phyloP scores from a whole-genome alignment of 2,113 vertebrate species.

The Carassius auratus region DNA sequence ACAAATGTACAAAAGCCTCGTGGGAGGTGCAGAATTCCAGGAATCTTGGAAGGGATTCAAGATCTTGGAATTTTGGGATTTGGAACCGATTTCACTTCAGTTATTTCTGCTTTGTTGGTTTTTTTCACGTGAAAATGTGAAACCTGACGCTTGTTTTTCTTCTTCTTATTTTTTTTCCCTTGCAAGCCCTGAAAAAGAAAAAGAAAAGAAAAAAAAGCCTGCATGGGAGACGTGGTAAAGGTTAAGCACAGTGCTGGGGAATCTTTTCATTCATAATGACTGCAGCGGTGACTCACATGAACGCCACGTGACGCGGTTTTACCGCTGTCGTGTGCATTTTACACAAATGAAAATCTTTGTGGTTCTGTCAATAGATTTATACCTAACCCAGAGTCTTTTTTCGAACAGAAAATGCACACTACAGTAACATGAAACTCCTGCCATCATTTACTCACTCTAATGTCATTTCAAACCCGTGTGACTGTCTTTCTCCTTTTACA shows the following conservation, averaged over 20 bases:
- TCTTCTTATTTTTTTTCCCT: neutral
- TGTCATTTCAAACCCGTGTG: neutral
- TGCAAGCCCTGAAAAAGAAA: neutral
- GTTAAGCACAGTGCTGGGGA: neutral
- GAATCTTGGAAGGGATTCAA: neutral
- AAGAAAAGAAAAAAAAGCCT: neutral
- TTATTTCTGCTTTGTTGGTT: neutral
- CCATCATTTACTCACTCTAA: too few species aligned
- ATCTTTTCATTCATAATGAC: constrained; percentile 1
- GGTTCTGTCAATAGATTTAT: neutral
- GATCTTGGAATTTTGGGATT: neutral
- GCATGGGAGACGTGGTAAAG: constrained; percentile 21
- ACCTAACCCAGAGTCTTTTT: neutral
- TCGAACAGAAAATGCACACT: neutral
- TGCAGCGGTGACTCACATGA: neutral
- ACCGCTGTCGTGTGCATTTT: neutral
- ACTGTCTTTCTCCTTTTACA: neutral
- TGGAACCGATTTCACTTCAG: neutral
- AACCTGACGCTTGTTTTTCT: neutral
- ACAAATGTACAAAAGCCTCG: constrained; percentile 34
- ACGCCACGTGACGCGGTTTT: neutral
- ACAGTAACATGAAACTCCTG: neutral
- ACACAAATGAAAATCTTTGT: neutral
- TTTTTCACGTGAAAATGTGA: too few species aligned
- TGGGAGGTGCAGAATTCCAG: constrained; percentile 25